A percentile compares a stretch with the other conserved stretches of the same genome.
phyloP scores from a whole-genome alignment of 2,113 vertebrate species.

The Rafetus swinhoei region DNA sequence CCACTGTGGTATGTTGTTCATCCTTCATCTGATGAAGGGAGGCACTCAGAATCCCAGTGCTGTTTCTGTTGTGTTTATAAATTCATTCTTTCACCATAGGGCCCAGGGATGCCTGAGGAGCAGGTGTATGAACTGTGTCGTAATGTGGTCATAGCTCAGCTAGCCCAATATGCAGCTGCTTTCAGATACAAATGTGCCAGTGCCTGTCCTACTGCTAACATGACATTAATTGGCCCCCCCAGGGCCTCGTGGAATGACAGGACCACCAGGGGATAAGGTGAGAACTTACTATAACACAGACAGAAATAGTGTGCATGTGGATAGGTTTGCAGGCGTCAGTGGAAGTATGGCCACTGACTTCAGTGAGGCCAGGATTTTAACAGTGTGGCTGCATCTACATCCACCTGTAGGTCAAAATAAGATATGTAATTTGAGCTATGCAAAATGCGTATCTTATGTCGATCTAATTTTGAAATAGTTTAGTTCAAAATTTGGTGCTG shows the following conservation, averaged over 20 bases:
- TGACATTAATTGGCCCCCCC: conserved; percentile 79
- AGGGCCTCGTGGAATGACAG: conserved; percentile 64
- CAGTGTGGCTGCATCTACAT: not conserved
- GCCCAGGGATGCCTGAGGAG: conserved; percentile 79
- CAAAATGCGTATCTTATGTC: too few relatives aligned
- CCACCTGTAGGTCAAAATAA: too few relatives aligned
- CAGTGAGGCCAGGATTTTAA: not conserved
- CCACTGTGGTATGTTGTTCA: not conserved
- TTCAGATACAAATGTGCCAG: conserved; percentile 78
- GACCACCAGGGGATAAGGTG: conserved; percentile 73
- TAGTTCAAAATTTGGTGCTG: too few relatives aligned
- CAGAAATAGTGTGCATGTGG: not conserved
- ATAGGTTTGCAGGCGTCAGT: not conserved
- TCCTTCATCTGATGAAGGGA: not conserved
- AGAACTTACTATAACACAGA: conserved; percentile 3
- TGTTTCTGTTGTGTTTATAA: not conserved
- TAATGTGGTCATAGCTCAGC: conserved; percentile 75
- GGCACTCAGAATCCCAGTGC: not conserved
- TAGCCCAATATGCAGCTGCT: conserved; percentile 79
- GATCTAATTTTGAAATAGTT: too few relatives aligned
- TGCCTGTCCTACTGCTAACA: conserved; percentile 80
- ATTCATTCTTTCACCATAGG: conserved; percentile 53
- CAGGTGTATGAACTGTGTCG: conserved; percentile 82
- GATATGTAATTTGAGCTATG: too few relatives aligned
- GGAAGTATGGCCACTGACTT: too few relatives aligned